phyloP scores from a whole-genome alignment of 1,140 invertebrate species.

The Philotrypesis tridentata region DNA sequence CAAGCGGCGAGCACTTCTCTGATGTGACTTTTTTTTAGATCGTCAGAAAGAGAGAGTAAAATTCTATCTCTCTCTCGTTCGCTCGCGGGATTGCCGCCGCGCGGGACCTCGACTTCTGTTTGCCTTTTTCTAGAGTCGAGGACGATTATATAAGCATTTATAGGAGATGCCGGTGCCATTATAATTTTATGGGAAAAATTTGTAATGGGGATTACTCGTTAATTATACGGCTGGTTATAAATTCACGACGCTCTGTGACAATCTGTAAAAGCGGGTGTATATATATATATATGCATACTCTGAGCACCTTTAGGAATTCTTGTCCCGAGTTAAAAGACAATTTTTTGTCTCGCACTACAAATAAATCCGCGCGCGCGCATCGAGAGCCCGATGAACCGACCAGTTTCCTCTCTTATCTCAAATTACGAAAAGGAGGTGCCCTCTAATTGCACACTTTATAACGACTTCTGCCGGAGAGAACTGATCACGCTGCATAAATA shows the following conservation, averaged over 20 bases:
- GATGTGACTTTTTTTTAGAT: constrained; percentile 27
- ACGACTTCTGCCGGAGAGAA: no score
- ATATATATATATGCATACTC: no score
- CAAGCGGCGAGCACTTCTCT: neutral
- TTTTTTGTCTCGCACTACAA: constrained; percentile 20
- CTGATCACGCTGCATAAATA: no score
- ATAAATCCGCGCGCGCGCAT: no score
- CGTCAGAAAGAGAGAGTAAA: no score
- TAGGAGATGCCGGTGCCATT: neutral
- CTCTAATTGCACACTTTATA: no score
- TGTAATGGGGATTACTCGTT: neutral
- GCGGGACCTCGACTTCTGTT: neutral
- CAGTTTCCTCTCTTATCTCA: constrained; percentile 17
- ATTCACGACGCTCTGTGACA: neutral
- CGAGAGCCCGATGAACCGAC: constrained; percentile 13
- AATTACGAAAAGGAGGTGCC: neutral
- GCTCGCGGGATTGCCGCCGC: neutral
- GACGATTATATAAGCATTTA: neutral
- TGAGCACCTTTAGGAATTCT: no score
- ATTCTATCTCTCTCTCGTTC: no score
- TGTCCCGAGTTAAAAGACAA: constrained; percentile 27
- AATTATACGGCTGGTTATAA: neutral
- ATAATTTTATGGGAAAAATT: neutral
- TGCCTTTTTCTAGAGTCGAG: neutral
- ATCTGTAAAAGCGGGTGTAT: neutral